Base-by-base conservation (phyloP, 2,888 invertebrate species). In the Caenorhabditis uteleia region DNA sequence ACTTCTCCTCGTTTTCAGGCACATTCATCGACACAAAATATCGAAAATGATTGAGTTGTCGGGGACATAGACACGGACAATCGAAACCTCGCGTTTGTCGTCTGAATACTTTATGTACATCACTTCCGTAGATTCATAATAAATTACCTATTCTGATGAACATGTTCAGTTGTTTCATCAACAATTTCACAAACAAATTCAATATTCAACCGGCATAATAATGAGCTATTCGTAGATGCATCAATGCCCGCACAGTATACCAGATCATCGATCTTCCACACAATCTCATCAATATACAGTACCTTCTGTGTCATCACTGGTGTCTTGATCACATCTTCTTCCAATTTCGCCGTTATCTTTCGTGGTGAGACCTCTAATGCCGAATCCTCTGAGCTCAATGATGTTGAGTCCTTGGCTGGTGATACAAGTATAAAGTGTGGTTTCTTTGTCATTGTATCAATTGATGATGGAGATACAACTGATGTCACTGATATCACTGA, bases 171-270 rank as follows among this genome's bases (percentile, higher is more conserved):
- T 12, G 51, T 58, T 34, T 57, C 56, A 20, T 79, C 78, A 42
- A 82, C 83, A 34, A 86, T 79, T 70, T 86, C 86, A 7, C 86
- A 82, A n/a, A 86, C 73, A 23, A 84, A 83, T 54, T 84, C 84
- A 47, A 86, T 84, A 48, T 83, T 80, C 18, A 85, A 74, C 16
- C 84, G 82, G 72, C 86, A 86, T 18, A 86, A 76, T 10, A 85
- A 74, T 12, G 83, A 83, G 57, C 84, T 84, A 68, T 85, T 84
- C 66, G 83, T 83, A 2, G 84, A 84, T 1, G 85, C 81, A 54
- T 85, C 84, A 14, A 85, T 77, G 46, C 84, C 84, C 5, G 86
- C 85, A 20, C 85, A 74, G 72, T 82, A 85, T 33, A 86, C 78
- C 25, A 62, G 36, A 18, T 79, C 75, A 51, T 79, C 77, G 18